Conservation (phyloP, 2,888 invertebrate species). For the Rhopalosiphum nymphaeae region DNA sequence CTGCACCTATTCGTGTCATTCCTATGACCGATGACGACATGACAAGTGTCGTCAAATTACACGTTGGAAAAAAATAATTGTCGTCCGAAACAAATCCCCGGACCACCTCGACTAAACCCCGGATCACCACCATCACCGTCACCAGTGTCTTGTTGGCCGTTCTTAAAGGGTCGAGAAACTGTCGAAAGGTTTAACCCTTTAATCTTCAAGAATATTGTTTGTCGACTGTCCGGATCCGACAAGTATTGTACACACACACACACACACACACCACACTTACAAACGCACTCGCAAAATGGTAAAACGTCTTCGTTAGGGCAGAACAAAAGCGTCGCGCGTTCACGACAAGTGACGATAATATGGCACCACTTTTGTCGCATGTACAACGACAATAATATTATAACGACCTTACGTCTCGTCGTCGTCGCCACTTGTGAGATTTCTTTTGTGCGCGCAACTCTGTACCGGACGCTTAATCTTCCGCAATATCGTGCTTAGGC, state of each 20-base stretch:
- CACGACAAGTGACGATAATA: slow-evolving; percentile 5
- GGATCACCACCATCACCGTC: not conserved
- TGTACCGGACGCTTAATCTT: not conserved
- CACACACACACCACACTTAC: not conserved
- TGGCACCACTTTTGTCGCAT: slow-evolving; percentile 1
- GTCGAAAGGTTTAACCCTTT: slow-evolving; percentile 37
- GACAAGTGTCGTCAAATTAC: slow-evolving; percentile 14
- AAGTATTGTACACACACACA: not conserved
- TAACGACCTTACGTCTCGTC: not conserved
- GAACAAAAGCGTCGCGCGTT: not conserved
- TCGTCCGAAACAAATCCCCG: slow-evolving; percentile 23
- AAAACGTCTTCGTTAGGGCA: slow-evolving; percentile 34
- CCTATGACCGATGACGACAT: not conserved
- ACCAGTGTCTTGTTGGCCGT: not conserved
- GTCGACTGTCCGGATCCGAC: not conserved
- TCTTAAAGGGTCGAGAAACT: not conserved
- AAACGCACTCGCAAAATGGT: not conserved
- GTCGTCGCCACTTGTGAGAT: not conserved
- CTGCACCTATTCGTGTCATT: not conserved
- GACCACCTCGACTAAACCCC: not conserved
- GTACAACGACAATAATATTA: not conserved
- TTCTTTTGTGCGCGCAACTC: not conserved
- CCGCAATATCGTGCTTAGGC: not conserved
- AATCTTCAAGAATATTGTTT: slow-evolving; percentile 41
- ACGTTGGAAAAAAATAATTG: not conserved